Evolutionary conservation across 2,888 invertebrate species (phyloP), one percentile per base, ranked within the genome.

Genomic region (Empis livida): DNA sequence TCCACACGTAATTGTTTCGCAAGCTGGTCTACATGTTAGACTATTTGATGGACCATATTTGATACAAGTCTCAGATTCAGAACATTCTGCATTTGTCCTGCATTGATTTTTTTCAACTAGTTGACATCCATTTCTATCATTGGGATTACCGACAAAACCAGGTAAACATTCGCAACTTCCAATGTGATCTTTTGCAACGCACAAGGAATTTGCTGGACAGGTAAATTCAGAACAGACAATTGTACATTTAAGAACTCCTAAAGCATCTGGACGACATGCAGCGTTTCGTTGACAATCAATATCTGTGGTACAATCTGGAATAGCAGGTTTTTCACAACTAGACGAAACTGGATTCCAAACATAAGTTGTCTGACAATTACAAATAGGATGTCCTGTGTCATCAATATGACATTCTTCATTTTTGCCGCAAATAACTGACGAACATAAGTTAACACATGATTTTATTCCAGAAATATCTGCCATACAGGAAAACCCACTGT

Each of bases 91-190:
- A 65, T 90, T 86, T 39, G 81, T 79, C 13, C 73, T 72, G 59
- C 93, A 93, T 63, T 83, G 78, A 58, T 90, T 82, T 63, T 79
- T 82, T 14, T 79, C 73, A 2, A 82, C 66, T 13, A 77, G 77
- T 56, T 79, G 75, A 59, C 93, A 93, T n/a, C 93, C 93, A 54
- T 82, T 82, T 20, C 93, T 78, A 61, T 91, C 87, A 59, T 89
- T 89, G 15, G 92, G 88, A 72, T 94, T 93, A 35, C 94, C 94
- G 11, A 81, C 78, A 65, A 79, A 94, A 5, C 90, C 91, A 37
- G 78, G 71, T 15, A 86, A 71, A 62, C 94, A 95, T 59, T 87
- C 83, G 62, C 94, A 95, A 59, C 79, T 78, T 40, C 84, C 87
- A 58, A 75, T 75, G 59, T 89, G 89, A 49, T 76, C 74, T 51